phyloP scores from a whole-genome alignment of 1,140 invertebrate species.

The Aphidius ervi region DNA sequence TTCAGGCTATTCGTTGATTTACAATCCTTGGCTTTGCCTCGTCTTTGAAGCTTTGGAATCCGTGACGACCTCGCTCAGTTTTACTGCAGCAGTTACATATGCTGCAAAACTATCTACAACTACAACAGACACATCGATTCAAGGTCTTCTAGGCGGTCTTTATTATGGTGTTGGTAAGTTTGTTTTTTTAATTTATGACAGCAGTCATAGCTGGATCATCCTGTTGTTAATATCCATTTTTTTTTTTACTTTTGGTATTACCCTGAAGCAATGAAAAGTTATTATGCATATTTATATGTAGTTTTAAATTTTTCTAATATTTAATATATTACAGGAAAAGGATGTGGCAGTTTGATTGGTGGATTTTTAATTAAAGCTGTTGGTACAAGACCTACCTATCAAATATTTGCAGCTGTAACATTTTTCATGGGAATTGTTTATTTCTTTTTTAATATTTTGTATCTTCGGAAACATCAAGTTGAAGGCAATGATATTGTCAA shows the following conservation, averaged over 20 bases:
- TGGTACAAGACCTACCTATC: conserved; percentile 70
- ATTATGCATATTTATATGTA: not conserved
- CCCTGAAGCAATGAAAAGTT: too few species aligned
- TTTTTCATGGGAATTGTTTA: conserved; percentile 66
- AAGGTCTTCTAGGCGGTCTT: conserved; percentile 74
- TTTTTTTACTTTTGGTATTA: not conserved
- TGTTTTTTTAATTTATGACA: conserved; percentile 9
- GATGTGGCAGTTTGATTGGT: conserved; percentile 71
- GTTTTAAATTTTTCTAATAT: not conserved
- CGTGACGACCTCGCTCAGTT: conserved; percentile 76
- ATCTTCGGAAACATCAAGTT: conserved; percentile 56
- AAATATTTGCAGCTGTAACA: conserved; percentile 63
- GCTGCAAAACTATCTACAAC: conserved; percentile 72
- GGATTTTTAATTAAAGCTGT: conserved; percentile 72
- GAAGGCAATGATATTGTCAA: conserved; percentile 56
- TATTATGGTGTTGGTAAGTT: conserved; percentile 75
- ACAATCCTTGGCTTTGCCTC: conserved; percentile 75
- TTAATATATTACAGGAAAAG: conserved; percentile 60
- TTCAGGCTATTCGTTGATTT: conserved; percentile 74
- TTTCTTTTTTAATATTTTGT: conserved; percentile 65
- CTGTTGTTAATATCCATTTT: conserved; percentile 4
- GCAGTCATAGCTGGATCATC: conserved; percentile 5
- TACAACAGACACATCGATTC: conserved; percentile 77
- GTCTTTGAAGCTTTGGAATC: conserved; percentile 81
- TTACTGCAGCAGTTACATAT: conserved; percentile 79